phyloP scores from a whole-genome alignment of 2,113 vertebrate species.

The Carettochelys insculpta region DNA sequence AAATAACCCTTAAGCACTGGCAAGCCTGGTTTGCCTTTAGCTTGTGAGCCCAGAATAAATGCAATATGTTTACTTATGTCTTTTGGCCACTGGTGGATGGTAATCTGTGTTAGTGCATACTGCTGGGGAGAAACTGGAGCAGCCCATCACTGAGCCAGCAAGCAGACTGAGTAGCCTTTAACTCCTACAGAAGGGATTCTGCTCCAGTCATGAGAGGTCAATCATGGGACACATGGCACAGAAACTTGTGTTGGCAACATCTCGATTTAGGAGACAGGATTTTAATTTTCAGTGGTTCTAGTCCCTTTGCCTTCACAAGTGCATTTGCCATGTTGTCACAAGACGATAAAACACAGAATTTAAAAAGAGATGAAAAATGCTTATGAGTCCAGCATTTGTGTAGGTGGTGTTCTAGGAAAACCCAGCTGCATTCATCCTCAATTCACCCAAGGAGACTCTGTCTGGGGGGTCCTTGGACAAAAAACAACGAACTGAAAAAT shows the following conservation, averaged over 20 bases:
- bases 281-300: not conserved
- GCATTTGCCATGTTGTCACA: not conserved
- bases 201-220: not conserved
- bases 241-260: not conserved
- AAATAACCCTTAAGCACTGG: not conserved
- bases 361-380: not conserved
- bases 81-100: not conserved
- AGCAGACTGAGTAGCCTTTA: not conserved
- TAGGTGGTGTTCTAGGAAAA: not conserved
- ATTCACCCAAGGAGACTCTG: not conserved
- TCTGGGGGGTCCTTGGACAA: not conserved
- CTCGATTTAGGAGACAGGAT: not conserved
- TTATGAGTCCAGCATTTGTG: not conserved
- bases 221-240: not conserved
- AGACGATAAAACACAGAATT: not conserved
- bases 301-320: not conserved
- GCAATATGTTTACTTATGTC: too few species aligned
- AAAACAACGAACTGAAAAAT: conserved; percentile 44
- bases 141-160: not conserved
- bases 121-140: not conserved
- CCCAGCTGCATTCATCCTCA: not conserved
- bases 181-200: not conserved
- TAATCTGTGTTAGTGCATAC: not conserved
- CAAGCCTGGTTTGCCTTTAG: not conserved
- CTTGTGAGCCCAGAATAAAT: not conserved